Percentiles rank a stretch among this genome's conserved stretches.
phyloP scores from a whole-genome alignment of 2,888 invertebrate genomes.

The Antheraea yamamai region DNA sequence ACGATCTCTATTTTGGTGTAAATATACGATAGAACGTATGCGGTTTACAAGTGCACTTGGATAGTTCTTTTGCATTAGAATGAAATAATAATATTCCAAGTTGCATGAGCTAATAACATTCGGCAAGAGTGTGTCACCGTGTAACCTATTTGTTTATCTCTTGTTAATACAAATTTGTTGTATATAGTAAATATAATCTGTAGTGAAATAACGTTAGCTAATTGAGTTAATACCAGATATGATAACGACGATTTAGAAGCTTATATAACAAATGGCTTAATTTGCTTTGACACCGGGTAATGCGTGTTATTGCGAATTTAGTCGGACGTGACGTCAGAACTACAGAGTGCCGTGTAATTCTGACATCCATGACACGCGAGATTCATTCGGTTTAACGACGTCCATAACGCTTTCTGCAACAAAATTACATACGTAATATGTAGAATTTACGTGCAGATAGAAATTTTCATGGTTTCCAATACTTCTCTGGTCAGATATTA shows the following conservation, averaged over 20 bases:
- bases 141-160: not conserved
- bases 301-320: conserved; percentile 32
- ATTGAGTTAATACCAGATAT: not conserved
- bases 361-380: conserved; percentile 39
- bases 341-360: conserved; percentile 29
- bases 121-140: not conserved
- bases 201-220: not conserved
- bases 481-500: not conserved
- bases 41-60: not conserved
- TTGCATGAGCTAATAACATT: not conserved
- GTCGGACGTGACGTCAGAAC: conserved; percentile 36
- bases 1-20: not conserved
- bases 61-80: not conserved
- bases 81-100: not conserved
- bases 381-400: conserved; percentile 28
- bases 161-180: not conserved
- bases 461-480: not conserved
- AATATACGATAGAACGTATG: not conserved
- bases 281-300: conserved; percentile 31
- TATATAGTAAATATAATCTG: not conserved
- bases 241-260: conserved; percentile 9
- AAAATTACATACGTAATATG: conserved; percentile 8
- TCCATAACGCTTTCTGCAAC: conserved; percentile 20
- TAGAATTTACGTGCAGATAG: not conserved
- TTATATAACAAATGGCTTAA: conserved; percentile 33